A percentile compares a stretch with the other conserved stretches of the same genome.
Evolutionary conservation across 2,113 vertebrate genomes (phyloP).

Genomic region (Tamias sibiricus): DNA sequence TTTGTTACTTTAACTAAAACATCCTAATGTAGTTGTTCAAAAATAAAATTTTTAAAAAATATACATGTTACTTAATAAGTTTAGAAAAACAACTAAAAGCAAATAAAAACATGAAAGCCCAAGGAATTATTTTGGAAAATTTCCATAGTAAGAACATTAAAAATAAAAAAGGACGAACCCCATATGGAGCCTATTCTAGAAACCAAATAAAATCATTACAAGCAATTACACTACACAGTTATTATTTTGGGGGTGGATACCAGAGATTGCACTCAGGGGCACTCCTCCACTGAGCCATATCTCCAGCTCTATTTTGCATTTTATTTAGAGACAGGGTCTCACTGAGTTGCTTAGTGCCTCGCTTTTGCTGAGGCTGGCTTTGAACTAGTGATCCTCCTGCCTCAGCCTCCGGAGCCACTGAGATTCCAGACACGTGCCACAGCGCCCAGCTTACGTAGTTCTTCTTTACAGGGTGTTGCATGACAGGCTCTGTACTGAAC

Average conservation of each 20-base stretch:
- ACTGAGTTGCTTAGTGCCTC: no score
- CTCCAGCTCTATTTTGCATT: no score
- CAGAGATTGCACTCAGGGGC: no score
- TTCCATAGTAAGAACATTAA: background rate
- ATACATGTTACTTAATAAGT: background rate
- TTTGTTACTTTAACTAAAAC: background rate
- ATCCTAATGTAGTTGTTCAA: background rate
- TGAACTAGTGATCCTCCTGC: no score
- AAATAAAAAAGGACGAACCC: background rate
- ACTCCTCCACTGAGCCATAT: no score
- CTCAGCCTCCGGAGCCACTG: no score
- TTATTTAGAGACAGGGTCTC: no score
- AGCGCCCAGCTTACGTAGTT: no score
- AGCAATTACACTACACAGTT: background rate
- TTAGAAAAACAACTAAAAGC: slow-evolving; percentile 37
- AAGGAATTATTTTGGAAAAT: slow-evolving; percentile 15
- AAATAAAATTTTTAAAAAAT: background rate
- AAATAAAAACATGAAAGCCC: background rate
- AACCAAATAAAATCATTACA: background rate
- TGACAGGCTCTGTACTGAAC: background rate
- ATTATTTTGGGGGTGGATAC: no score
- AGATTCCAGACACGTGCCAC: no score
- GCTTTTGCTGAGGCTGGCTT: no score
- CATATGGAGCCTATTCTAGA: background rate
- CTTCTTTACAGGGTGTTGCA: background rate